Base-by-base conservation (phyloP, 2,113 vertebrate genomes). In the Xiphorhynchus elegans region DNA sequence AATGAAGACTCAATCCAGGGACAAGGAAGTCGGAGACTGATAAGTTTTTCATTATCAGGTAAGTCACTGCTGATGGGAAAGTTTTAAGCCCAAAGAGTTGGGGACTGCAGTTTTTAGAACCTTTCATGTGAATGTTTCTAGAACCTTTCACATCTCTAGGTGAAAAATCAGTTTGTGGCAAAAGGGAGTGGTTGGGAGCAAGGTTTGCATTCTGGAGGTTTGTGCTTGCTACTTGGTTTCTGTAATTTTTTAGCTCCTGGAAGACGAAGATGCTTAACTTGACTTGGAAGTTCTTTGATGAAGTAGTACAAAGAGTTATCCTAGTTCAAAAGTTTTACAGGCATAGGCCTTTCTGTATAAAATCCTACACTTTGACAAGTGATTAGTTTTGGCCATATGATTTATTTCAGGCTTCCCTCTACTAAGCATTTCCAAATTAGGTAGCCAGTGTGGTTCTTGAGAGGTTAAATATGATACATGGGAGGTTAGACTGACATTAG, bases 1-100 rank as follows among this genome's bases (percentile, higher is more conserved):
- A 98, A 97, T 93, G 98, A 99, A 80, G 99, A 99, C 74, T 98
- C 98, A 53, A 97, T 97, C 80, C 98, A 98, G 81, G 98, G 98
- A 62, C 98, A 98, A 94, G 98, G 99, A 94, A 99, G 97, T 95
- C 98, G 99, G 80, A 98, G 99, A 37, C 97, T 99, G 89, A 99
- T 99, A 97, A 99, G 99, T 96, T 99, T 99, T 96, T 99, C 98
- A 21, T 95, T 99, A 87, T 99, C 99, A 97, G 99, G 99, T 99
- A 97, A 84, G 98, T 77, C 60, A 82, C 63, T 96, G 29, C 17
- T 92, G 37, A n/a, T 62, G 33, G 24, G 23, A 17, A 84, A 60
- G n/a, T 40, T 78, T 63, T 46, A 56, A 86, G n/a, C 21, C 10
- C 24, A 50, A 37, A 37, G 3, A 19, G 16, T 29, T 49, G 35